A percentile compares a stretch with the other conserved stretches of the same genome.
These are phyloP conservation scores for Oikopleura dioica DNA, from an alignment of 23 tunicate genomes.

Conservation along the genomic window DNA sequence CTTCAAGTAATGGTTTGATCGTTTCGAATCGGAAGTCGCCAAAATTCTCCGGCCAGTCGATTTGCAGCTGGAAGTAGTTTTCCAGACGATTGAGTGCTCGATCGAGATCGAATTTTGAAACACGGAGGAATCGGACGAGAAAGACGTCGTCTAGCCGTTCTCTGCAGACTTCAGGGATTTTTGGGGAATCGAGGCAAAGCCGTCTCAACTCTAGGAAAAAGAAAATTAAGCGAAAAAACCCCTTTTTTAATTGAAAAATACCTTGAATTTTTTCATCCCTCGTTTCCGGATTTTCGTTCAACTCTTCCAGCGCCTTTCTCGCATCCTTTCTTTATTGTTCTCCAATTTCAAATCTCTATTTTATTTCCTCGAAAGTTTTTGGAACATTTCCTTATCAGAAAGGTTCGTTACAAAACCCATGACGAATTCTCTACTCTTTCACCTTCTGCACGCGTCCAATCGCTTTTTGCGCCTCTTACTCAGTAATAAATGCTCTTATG, in stretches of 20 bases:
- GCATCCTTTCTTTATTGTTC: no score
- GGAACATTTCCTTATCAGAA: no score
- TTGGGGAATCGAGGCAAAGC: background rate
- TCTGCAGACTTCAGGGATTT: background rate
- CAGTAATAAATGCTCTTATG: no score
- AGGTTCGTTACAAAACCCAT: no score
- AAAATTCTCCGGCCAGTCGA: background rate
- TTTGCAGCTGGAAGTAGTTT: background rate
- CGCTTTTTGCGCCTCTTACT: no score
- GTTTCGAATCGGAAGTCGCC: background rate
- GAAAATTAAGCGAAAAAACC: no score
- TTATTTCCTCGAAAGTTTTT: no score
- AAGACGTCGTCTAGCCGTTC: constrained; percentile 3
- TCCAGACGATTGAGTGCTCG: background rate
- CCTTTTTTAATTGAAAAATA: no score
- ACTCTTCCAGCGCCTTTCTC: background rate
- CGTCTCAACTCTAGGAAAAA: background rate
- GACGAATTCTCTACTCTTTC: no score
- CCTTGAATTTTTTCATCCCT: background rate
- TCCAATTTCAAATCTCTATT: no score
- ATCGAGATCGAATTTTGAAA: background rate
- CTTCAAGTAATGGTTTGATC: no score
- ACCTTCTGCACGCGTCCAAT: no score
- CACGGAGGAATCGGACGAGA: background rate
- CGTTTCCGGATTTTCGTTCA: background rate